phyloP scores from a whole-genome alignment of 1,140 invertebrate species.

The Calosoma granatense region DNA sequence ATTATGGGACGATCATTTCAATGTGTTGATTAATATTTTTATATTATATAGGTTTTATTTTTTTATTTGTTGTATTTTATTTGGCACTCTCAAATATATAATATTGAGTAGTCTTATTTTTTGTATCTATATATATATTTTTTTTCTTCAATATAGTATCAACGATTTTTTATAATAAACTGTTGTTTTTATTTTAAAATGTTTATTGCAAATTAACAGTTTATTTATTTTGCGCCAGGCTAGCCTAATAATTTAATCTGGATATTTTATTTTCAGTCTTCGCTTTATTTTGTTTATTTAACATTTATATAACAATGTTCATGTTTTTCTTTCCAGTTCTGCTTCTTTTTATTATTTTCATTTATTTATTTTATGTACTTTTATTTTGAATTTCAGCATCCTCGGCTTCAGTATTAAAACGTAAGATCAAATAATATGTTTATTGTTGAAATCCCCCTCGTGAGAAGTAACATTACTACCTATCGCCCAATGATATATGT shows the following conservation, averaged over 20 bases:
- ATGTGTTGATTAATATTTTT: too few relatives aligned
- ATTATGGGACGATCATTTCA: too few relatives aligned
- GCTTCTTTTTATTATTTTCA: not conserved
- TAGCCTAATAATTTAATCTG: not conserved
- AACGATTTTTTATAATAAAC: not conserved
- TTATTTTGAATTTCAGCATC: not conserved
- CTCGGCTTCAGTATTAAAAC: not conserved
- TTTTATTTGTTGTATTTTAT: not conserved
- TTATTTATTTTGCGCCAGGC: not conserved
- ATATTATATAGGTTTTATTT: not conserved
- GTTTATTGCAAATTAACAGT: not conserved
- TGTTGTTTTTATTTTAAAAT: not conserved
- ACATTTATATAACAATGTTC: not conserved
- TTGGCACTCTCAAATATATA: not conserved
- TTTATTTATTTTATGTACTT: not conserved
- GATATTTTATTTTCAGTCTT: not conserved
- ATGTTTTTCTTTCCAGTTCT: not conserved
- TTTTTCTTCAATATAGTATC: not conserved
- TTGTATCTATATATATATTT: not conserved
- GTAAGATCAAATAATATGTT: not conserved
- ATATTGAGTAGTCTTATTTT: not conserved
- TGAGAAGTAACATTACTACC: not conserved
- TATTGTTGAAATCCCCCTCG: too few relatives aligned
- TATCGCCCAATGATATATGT: too few relatives aligned
- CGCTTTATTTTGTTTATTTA: not conserved